A percentile compares a stretch with the other conserved stretches of the same genome.
Evolutionary conservation across 2,888 invertebrate genomes (phyloP).

Genomic region (Epiperipatus broadwayi): DNA sequence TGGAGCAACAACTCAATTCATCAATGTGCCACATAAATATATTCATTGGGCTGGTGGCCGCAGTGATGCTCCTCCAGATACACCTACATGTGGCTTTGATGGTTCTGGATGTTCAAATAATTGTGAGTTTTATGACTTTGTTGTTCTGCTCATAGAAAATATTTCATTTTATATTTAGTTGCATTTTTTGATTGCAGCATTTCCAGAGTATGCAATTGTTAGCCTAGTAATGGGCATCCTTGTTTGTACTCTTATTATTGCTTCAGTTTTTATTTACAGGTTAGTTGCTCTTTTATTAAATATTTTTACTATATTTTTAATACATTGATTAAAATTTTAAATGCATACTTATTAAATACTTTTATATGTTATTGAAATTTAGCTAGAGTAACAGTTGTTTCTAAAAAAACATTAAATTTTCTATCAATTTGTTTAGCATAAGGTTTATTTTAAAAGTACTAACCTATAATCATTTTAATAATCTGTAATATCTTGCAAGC

Average conservation of each 20-base stretch:
- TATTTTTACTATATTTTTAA: too few relatives aligned
- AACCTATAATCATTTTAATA: too few relatives aligned
- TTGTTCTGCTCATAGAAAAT: too few relatives aligned
- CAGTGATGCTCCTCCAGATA: conserved; percentile 49
- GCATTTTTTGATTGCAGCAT: conserved; percentile 35
- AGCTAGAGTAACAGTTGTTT: too few relatives aligned
- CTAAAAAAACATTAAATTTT: too few relatives aligned
- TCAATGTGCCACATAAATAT: conserved; percentile 45
- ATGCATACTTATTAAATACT: too few relatives aligned
- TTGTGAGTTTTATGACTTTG: conserved; percentile 44
- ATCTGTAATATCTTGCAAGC: too few relatives aligned
- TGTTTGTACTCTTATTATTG: conserved; percentile 44
- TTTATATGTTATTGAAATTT: too few relatives aligned
- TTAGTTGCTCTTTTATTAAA: conserved; percentile 31
- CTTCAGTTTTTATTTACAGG: conserved; percentile 60
- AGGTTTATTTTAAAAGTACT: too few relatives aligned
- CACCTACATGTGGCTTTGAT: conserved; percentile 80
- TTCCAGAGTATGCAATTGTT: conserved; percentile 65
- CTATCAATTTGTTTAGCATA: too few relatives aligned
- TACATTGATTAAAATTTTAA: too few relatives aligned
- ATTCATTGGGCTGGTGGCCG: conserved; percentile 75
- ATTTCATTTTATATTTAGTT: conserved; percentile 5
- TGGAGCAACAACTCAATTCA: conserved; percentile 52
- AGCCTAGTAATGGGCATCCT: conserved; percentile 61
- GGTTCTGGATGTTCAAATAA: conserved; percentile 67